A percentile compares a stretch with the other conserved stretches of the same genome.
These are phyloP conservation scores for Phoxinus dragarum DNA, from an alignment of 2,797 vertebrate species.

Conservation along the genomic window DNA sequence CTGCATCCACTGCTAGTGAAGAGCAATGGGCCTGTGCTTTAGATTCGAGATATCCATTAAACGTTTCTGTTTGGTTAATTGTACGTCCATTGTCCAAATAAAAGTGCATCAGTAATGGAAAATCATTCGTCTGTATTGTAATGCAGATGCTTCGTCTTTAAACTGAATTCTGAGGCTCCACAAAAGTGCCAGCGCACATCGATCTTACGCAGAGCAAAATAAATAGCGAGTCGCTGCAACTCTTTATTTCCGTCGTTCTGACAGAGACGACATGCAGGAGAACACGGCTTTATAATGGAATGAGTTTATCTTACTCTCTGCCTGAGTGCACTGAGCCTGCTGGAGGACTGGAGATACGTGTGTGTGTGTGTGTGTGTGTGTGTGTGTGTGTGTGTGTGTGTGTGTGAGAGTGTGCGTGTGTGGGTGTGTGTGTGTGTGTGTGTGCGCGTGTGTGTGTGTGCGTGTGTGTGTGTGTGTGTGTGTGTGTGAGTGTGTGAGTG, in stretches of 20 bases:
- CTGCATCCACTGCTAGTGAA: not conserved
- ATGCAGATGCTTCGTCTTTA: slow-evolving; percentile 37
- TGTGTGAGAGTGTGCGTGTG: no score
- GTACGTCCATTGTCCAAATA: slow-evolving; percentile 30
- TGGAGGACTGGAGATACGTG: slow-evolving; percentile 41
- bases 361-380: no score
- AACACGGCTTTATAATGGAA: slow-evolving; percentile 61
- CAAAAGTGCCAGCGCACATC: slow-evolving; percentile 30
- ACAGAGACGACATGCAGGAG: slow-evolving; percentile 40
- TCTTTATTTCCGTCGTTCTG: slow-evolving; percentile 50
- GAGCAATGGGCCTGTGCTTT: not conserved
- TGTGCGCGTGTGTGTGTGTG: not conserved
- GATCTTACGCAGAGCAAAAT: slow-evolving; percentile 37
- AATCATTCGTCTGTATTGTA: slow-evolving; percentile 34
- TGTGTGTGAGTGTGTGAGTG: no score
- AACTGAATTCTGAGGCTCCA: slow-evolving; percentile 27
- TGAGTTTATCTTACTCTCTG: slow-evolving; percentile 61
- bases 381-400: no score
- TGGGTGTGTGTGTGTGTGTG: no score
- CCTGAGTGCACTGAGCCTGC: slow-evolving; percentile 49
- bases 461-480: no score
- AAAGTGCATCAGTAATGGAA: slow-evolving; percentile 51
- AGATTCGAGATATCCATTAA: slow-evolving; percentile 26
- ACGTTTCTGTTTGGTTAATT: slow-evolving; percentile 37
- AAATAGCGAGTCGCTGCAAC: slow-evolving; percentile 13